These are phyloP conservation scores for Chiloscyllium plagiosum DNA, from an alignment of 2,113 vertebrate genomes.

Conservation along the genomic window DNA sequence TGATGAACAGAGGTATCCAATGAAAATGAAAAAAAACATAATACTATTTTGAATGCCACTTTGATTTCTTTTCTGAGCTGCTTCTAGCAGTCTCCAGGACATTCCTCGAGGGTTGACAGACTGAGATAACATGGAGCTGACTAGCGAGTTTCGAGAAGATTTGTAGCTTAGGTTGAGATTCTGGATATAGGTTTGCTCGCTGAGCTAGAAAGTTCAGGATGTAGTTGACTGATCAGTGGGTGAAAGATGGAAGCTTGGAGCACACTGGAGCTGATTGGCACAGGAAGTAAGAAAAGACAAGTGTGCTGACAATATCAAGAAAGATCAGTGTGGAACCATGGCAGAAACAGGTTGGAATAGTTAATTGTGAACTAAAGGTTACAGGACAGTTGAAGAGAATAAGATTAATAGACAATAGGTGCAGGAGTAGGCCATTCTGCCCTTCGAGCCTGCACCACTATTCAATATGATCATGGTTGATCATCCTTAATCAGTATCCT, in stretches of 20 bases:
- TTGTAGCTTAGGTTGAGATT: too few species aligned
- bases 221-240: too few species aligned
- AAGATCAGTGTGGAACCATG: neutral
- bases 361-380: neutral
- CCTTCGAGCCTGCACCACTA: too few species aligned
- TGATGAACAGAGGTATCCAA: too few species aligned
- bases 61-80: neutral
- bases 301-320: neutral
- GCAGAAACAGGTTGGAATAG: neutral
- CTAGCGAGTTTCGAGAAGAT: too few species aligned
- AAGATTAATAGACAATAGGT: neutral
- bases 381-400: neutral
- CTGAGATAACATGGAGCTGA: too few species aligned
- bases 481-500: too few species aligned
- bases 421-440: too few species aligned
- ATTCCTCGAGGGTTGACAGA: too few species aligned
- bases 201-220: too few species aligned
- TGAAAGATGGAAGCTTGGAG: neutral
- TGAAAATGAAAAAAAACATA: neutral
- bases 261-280: neutral
- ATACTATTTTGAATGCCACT: neutral
- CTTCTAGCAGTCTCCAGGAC: neutral
- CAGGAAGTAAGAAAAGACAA: neutral
- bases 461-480: too few species aligned
- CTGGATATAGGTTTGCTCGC: too few species aligned